phyloP scores from a whole-genome alignment of 2,113 vertebrate species.

The Meleagris gallopavo region DNA sequence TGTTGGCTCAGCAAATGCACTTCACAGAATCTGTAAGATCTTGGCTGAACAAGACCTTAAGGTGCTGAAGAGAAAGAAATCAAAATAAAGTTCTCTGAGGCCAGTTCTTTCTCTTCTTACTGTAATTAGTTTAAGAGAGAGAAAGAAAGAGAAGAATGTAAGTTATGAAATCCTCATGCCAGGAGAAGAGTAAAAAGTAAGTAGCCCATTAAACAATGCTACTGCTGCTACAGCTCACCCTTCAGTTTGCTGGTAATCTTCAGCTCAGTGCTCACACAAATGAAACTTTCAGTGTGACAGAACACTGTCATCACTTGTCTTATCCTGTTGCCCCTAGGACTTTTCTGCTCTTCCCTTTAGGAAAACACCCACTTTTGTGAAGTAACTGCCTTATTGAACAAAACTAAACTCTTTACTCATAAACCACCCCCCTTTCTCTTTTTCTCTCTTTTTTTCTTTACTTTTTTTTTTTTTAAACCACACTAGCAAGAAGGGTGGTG shows the following conservation, averaged over 20 bases:
- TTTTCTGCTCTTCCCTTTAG: not conserved
- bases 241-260: not conserved
- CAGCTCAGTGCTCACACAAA: not conserved
- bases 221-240: not conserved
- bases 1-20: not conserved
- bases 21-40: not conserved
- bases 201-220: not conserved
- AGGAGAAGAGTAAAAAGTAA: not conserved
- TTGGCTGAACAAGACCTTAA: not conserved
- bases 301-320: accelerated
- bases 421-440: too few relatives aligned
- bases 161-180: not conserved
- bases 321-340: not conserved
- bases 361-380: not conserved
- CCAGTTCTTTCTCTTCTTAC: not conserved
- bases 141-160: not conserved
- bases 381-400: not conserved
- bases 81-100: not conserved
- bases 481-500: not conserved
- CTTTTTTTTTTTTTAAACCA: not conserved
- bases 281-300: not conserved
- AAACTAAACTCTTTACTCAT: not conserved
- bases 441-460: not conserved
- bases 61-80: not conserved
- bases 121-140: not conserved